Conservation (phyloP, 2,113 vertebrate genomes). For the Megaceryle torquata region DNA sequence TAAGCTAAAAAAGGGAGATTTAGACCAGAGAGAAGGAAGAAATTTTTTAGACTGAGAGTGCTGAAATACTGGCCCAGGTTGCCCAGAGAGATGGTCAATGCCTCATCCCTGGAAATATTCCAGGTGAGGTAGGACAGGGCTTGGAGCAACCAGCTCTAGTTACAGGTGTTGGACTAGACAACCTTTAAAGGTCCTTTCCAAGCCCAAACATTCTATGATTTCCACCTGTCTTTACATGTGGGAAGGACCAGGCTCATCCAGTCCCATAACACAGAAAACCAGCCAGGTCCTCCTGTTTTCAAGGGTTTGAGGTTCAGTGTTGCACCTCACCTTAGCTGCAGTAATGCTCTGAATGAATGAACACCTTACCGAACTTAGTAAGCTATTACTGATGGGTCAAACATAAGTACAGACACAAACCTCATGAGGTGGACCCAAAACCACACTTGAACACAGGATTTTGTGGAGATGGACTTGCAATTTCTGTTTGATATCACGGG, state of each 20-base stretch:
- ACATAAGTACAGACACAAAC: neutral
- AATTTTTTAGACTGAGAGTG: no score
- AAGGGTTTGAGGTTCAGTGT: neutral
- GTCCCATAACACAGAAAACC: neutral
- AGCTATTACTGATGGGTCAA: neutral
- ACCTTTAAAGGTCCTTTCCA: no score
- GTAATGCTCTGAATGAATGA: neutral
- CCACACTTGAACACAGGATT: accelerated
- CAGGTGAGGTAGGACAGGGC: no score
- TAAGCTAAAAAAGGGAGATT: no score
- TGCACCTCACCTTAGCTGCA: neutral
- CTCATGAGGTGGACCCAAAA: neutral
- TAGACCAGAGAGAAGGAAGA: no score
- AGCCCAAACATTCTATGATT: neutral
- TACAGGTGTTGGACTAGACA: no score
- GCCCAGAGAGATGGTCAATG: no score
- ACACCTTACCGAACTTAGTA: neutral
- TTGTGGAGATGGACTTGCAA: neutral
- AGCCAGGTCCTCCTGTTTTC: neutral
- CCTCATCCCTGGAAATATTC: no score
- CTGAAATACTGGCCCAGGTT: no score
- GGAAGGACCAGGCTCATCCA: neutral
- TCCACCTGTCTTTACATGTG: neutral
- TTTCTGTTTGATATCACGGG: accelerated
- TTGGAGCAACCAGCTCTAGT: no score